Evolutionary conservation across 2,797 vertebrate genomes (phyloP), one percentile per base, ranked within the genome.

Genomic region (Acanthurus tractus): DNA sequence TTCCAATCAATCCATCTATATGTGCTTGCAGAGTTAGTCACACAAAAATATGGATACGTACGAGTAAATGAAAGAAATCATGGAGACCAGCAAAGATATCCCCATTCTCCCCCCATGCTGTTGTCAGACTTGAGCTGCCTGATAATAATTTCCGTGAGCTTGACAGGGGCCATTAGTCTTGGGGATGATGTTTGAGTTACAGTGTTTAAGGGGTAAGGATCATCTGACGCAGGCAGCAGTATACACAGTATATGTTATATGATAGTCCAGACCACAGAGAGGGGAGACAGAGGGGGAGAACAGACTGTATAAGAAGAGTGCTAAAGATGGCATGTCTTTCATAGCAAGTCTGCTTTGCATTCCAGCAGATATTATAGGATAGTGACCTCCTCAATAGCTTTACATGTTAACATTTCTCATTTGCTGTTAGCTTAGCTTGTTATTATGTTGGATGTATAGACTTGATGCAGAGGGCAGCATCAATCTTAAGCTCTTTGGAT

Each of bases 151-250:
- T 91, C 90, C 78, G 40, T 65, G 63, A 69, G 69, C 61, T 85
- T 87, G 88, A 91, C 88, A 89, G 69, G 74, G 64, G 74, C 84
- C 79, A 88, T 93, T 90, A 86, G 78, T 92, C 90, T 88, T 91
- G 63, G 72, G 70, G 82, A 91, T 82, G 57, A 80, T 82, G 86
- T 50, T 91, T 90, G 85, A 87, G 86, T 93, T 91, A 79, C 84
- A 70, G 82, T 17, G 67, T 86, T 84, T 72, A 72, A 76, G 73
- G 64, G 70, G 70, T 85, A 74, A 78, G 58, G 79, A 89, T 87
- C 78, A 64, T 81, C 76, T 80, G 65, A 74, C 38, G 25, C 70
- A 45, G 53, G 58, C 63, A 72, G 67, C 56, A 58, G 36, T 49
- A 68, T 73, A 69, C 82, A 68, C 64, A 50, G 50, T 69, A 25